phyloP scores from a whole-genome alignment of 1,140 invertebrate genomes.

The Drosophila eugracilis region DNA sequence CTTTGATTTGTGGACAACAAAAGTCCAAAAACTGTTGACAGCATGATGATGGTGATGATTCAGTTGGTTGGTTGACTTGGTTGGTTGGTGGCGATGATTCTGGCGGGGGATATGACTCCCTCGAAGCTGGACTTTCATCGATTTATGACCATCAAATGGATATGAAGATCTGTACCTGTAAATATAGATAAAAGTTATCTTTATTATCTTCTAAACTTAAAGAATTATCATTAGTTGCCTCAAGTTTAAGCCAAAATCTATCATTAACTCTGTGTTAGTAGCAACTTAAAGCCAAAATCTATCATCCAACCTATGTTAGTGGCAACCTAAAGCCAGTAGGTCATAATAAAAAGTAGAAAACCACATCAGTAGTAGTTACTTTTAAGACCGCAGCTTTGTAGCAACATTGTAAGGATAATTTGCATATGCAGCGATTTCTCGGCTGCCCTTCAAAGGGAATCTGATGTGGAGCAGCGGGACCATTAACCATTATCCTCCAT shows the following conservation, averaged over 20 bases:
- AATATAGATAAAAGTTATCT: no score
- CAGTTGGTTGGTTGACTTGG: constrained; percentile 12
- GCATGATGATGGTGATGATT: constrained; percentile 21
- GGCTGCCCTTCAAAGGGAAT: not conserved
- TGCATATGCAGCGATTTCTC: not conserved
- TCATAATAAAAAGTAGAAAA: not conserved
- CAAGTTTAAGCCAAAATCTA: not conserved
- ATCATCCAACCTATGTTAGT: not conserved
- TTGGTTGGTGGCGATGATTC: constrained; percentile 28
- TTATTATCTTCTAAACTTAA: no score
- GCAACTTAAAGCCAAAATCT: no score
- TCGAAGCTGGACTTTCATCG: constrained; percentile 1
- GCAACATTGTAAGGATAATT: constrained; percentile 5
- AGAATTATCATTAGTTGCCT: no score
- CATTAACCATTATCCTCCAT: not conserved
- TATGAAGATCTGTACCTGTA: no score
- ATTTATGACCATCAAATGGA: no score
- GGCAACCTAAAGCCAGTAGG: not conserved
- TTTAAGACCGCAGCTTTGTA: not conserved
- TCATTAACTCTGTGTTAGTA: no score
- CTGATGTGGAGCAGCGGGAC: not conserved
- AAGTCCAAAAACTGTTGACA: constrained; percentile 66
- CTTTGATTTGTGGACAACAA: constrained; percentile 79
- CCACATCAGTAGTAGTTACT: not conserved
- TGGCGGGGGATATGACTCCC: constrained; percentile 8